phyloP scores from a whole-genome alignment of 1,140 invertebrate species.

The Magallana gigas region DNA sequence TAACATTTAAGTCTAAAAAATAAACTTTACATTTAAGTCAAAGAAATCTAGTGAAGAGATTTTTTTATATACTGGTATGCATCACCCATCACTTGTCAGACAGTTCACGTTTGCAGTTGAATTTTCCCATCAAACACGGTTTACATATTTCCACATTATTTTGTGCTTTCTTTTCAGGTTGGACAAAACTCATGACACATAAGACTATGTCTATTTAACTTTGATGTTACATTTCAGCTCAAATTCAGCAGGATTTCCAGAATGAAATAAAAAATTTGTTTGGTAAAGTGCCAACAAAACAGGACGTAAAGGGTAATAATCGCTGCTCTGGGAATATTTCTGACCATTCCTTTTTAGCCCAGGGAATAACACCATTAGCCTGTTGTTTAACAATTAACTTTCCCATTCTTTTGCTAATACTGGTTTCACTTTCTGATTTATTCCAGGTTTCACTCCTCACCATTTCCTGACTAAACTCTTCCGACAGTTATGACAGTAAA shows the following conservation, averaged over 20 bases:
- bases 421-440: conserved; percentile 10
- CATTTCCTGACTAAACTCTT: conserved; percentile 22
- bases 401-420: conserved; percentile 1
- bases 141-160: background rate
- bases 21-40: too few relatives aligned
- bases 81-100: background rate
- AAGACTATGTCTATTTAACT: background rate
- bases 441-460: conserved; percentile 1
- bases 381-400: background rate
- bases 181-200: background rate
- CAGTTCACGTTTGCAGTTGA: conserved; percentile 4
- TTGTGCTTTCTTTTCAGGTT: background rate
- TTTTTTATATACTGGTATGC: too few relatives aligned
- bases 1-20: too few relatives aligned
- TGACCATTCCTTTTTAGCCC: background rate
- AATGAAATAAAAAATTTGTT: conserved; percentile 33
- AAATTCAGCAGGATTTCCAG: conserved; percentile 35
- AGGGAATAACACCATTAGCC: background rate
- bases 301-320: conserved; percentile 37
- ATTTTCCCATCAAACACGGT: conserved; percentile 1
- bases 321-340: background rate
- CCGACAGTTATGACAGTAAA: background rate
- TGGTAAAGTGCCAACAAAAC: conserved; percentile 8
- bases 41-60: too few relatives aligned
- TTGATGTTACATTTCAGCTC: conserved; percentile 31